Evolutionary conservation across 2,113 vertebrate genomes (phyloP).

Genomic region (Strix aluco): DNA sequence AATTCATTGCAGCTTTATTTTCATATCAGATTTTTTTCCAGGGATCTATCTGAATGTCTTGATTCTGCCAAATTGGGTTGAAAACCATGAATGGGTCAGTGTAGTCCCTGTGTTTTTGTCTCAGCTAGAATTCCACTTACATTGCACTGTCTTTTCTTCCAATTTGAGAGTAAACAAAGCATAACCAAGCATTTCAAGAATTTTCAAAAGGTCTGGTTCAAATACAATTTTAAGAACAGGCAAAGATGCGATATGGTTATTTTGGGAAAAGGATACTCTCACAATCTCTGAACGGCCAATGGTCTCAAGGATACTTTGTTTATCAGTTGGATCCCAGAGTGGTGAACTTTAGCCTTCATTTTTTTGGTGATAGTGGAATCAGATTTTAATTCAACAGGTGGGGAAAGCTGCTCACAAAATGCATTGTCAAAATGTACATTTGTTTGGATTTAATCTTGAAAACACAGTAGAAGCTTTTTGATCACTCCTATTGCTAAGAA

Average conservation of each 20-base stretch:
- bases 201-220: not conserved
- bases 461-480: not conserved
- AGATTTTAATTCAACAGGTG: not conserved
- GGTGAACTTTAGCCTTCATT: not conserved
- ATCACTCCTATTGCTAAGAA: not conserved
- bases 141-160: not conserved
- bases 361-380: not conserved
- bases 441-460: not conserved
- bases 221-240: not conserved
- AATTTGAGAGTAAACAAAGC: constrained; percentile 14
- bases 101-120: not conserved
- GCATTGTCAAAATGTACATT: not conserved
- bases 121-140: not conserved
- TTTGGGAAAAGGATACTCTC: not conserved
- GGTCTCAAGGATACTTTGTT: not conserved
- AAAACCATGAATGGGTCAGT: constrained; percentile 3
- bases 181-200: constrained; percentile 3
- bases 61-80: not conserved
- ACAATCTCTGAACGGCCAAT: not conserved
- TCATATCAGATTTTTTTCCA: not conserved
- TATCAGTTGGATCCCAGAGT: not conserved
- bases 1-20: not conserved
- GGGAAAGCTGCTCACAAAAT: not conserved
- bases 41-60: not conserved
- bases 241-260: not conserved